These are phyloP conservation scores for Pyxicephalus adspersus DNA, from an alignment of 2,113 vertebrate genomes.

Conservation along the genomic window DNA sequence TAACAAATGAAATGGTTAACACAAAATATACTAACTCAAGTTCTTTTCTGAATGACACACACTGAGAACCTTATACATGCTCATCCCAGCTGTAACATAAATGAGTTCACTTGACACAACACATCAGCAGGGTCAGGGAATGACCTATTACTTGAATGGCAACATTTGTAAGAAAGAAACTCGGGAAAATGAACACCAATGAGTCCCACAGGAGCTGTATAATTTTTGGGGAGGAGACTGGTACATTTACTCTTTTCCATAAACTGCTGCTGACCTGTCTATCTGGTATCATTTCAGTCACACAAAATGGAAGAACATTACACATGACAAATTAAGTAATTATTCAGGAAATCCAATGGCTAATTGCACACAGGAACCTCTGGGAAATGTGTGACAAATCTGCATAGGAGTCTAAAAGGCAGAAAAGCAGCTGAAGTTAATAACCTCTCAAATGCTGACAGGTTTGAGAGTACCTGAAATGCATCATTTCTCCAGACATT, in stretches of 20 bases:
- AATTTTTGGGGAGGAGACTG: slow-evolving; percentile 59
- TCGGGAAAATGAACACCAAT: background rate
- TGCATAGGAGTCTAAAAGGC: slow-evolving; percentile 75
- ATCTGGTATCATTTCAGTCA: slow-evolving; percentile 72
- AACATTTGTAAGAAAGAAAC: background rate
- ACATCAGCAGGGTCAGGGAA: background rate
- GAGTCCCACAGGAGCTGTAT: slow-evolving; percentile 47
- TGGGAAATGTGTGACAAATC: slow-evolving; percentile 81
- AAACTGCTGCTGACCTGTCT: slow-evolving; percentile 76
- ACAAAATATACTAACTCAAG: no score
- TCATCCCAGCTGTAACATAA: no score
- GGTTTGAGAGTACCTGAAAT: slow-evolving; percentile 64
- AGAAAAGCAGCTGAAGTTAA: slow-evolving; percentile 73
- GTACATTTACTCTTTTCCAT: slow-evolving; percentile 70
- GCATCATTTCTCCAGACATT: slow-evolving; percentile 63
- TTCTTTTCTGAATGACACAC: no score
- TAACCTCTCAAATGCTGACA: slow-evolving; percentile 67
- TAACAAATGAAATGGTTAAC: no score
- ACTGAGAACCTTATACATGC: no score
- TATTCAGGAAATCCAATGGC: slow-evolving; percentile 80
- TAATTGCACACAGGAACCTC: slow-evolving; percentile 83
- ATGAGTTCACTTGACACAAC: no score
- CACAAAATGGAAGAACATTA: slow-evolving; percentile 81
- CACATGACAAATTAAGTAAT: slow-evolving; percentile 90
- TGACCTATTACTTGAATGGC: background rate